A percentile compares a stretch with the other conserved stretches of the same genome.
Conservation (phyloP, 2,797 vertebrate species). For the Spea hammondii region DNA sequence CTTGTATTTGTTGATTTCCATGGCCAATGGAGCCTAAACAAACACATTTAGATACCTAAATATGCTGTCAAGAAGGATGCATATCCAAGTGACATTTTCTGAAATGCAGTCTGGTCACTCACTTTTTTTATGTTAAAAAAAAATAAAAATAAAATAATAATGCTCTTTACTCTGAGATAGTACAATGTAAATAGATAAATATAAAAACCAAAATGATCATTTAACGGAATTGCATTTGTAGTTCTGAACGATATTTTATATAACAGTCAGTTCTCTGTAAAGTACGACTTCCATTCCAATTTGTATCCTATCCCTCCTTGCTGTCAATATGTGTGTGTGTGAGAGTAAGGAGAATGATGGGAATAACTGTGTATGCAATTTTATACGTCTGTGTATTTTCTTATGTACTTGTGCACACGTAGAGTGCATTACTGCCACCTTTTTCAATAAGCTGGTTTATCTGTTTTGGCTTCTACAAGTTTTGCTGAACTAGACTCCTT, state of each 20-base stretch:
- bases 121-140: slow-evolving; percentile 56
- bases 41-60: slow-evolving; percentile 35
- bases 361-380: slow-evolving; percentile 75
- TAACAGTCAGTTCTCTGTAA: slow-evolving; percentile 67
- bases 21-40: slow-evolving; percentile 16
- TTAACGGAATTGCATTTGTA: slow-evolving; percentile 60
- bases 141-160: slow-evolving; percentile 55
- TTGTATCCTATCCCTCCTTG: slow-evolving; percentile 92
- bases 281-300: slow-evolving; percentile 78
- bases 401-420: slow-evolving; percentile 92
- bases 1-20: slow-evolving; percentile 22
- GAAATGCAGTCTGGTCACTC: slow-evolving; percentile 37
- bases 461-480: slow-evolving; percentile 93
- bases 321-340: slow-evolving; percentile 78
- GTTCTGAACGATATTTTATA: slow-evolving; percentile 64
- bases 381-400: slow-evolving; percentile 92
- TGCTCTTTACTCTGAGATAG: slow-evolving; percentile 27
- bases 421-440: slow-evolving; percentile 98
- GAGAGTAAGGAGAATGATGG: slow-evolving; percentile 73
- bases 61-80: slow-evolving; percentile 39
- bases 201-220: slow-evolving; percentile 61
- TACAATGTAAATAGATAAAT: slow-evolving; percentile 59
- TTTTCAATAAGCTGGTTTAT: slow-evolving; percentile 95
- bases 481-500: slow-evolving; percentile 93
- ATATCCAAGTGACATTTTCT: slow-evolving; percentile 54